A percentile compares a stretch with the other conserved stretches of the same genome.
These are phyloP conservation scores for Drosophila anceps DNA, from an alignment of 2,888 invertebrate species.

Conservation along the genomic window DNA sequence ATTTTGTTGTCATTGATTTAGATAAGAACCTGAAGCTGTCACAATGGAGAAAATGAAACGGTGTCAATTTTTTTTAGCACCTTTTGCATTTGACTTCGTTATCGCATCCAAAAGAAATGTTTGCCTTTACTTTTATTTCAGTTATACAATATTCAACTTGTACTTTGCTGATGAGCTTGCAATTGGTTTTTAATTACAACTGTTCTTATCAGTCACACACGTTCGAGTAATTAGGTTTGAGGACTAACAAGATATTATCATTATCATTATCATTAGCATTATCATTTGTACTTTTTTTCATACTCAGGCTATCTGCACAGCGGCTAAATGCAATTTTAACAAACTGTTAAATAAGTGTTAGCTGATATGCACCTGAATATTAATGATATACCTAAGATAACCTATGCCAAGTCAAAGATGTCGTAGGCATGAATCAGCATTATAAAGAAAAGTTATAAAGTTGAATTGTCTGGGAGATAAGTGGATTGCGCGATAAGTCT, in stretches of 20 bases:
- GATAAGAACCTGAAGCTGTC: conserved; percentile 48
- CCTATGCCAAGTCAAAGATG: not conserved
- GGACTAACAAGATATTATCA: not conserved
- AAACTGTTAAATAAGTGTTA: conserved; percentile 2
- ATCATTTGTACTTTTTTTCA: not conserved
- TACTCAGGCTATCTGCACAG: conserved; percentile 16
- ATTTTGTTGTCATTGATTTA: conserved; percentile 28
- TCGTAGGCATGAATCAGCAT: conserved; percentile 5
- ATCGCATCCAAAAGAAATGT: not conserved
- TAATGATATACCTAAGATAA: conserved; percentile 1
- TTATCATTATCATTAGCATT: conserved; percentile 5
- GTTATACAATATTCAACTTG: not conserved
- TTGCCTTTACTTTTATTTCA: not conserved
- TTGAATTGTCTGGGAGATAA: not conserved
- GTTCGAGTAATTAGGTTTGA: not conserved
- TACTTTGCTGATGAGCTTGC: conserved; percentile 30
- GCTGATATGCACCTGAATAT: not conserved
- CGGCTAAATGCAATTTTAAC: not conserved
- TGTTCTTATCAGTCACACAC: conserved; percentile 30
- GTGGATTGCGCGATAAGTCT: not conserved
- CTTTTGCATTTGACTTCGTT: not conserved
- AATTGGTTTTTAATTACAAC: conserved; percentile 69
- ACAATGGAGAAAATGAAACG: not conserved
- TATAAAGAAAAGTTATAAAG: not conserved
- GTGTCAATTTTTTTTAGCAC: conserved; percentile 5